phyloP scores from a whole-genome alignment of 2,888 invertebrate genomes.

The Eremobia ochroleuca region DNA sequence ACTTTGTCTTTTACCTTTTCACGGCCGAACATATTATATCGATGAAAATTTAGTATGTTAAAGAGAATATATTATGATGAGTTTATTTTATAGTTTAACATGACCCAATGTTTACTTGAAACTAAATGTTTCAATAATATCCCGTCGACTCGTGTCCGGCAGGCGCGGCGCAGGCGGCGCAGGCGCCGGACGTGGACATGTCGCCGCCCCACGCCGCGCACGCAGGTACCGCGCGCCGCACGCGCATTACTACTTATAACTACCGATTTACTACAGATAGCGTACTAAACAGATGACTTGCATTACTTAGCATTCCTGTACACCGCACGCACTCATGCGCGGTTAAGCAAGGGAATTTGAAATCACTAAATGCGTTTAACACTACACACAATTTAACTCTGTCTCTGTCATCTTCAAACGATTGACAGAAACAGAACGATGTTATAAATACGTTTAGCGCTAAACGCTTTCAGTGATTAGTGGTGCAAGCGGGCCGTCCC shows the following conservation, averaged over 20 bases:
- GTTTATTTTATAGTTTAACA: neutral
- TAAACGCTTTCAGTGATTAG: neutral
- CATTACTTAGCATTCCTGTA: neutral
- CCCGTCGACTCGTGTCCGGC: rapidly evolving
- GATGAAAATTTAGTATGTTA: neutral
- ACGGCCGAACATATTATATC: neutral
- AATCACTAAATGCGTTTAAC: neutral
- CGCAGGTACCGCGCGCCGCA: slow-evolving; percentile 35
- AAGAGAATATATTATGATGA: neutral
- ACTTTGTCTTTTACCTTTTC: neutral
- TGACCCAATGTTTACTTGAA: too few species aligned
- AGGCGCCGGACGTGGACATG: slow-evolving; percentile 59
- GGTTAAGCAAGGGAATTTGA: neutral
- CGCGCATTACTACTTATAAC: neutral
- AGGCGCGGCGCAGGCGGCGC: slow-evolving; percentile 44
- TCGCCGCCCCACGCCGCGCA: slow-evolving; percentile 68
- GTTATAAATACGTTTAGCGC: neutral
- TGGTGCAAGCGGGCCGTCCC: too few species aligned
- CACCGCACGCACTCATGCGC: neutral
- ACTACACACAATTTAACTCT: neutral
- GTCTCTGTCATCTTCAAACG: neutral
- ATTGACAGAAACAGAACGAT: neutral
- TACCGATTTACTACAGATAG: neutral
- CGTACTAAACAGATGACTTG: neutral
- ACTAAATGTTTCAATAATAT: neutral